Percentiles rank a stretch among this genome's conserved stretches.
phyloP scores from a whole-genome alignment of 2,113 vertebrate species.

The Chitala chitala region DNA sequence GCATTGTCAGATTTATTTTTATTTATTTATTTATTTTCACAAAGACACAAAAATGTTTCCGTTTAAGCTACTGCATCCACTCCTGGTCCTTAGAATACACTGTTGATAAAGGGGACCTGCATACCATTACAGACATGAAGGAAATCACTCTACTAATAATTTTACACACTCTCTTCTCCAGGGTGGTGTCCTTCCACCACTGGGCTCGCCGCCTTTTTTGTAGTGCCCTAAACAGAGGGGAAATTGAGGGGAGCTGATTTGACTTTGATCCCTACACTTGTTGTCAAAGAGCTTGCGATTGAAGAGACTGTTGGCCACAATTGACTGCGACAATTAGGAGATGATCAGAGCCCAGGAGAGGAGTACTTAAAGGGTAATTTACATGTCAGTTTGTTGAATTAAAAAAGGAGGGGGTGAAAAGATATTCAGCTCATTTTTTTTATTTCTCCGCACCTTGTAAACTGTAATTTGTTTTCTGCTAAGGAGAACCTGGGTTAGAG shows the following conservation, averaged over 20 bases:
- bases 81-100: background rate
- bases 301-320: constrained; percentile 98
- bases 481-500: constrained; percentile 89
- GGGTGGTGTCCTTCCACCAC: constrained; percentile 68
- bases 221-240: constrained; percentile 75
- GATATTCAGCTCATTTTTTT: constrained; percentile 78
- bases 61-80: constrained; percentile 35
- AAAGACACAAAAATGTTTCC: constrained; percentile 13
- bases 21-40: too few relatives aligned
- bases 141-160: constrained; percentile 65
- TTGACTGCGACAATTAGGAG: constrained; percentile 99
- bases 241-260: constrained; percentile 79
- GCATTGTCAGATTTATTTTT: background rate
- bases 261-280: constrained; percentile 90
- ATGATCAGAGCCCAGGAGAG: constrained; percentile 89
- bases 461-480: constrained; percentile 97
- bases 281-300: constrained; percentile 93
- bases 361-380: constrained; percentile 98
- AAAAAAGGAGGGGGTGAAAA: constrained; percentile 66
- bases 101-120: constrained; percentile 36
- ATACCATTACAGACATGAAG: constrained; percentile 56
- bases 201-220: constrained; percentile 66
- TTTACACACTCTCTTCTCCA: constrained; percentile 57
- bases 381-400: constrained; percentile 96
- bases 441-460: constrained; percentile 88